Percentiles rank a stretch among this genome's conserved stretches.
phyloP scores from a whole-genome alignment of 2,888 invertebrate genomes.

The Galerucella calmariensis region DNA sequence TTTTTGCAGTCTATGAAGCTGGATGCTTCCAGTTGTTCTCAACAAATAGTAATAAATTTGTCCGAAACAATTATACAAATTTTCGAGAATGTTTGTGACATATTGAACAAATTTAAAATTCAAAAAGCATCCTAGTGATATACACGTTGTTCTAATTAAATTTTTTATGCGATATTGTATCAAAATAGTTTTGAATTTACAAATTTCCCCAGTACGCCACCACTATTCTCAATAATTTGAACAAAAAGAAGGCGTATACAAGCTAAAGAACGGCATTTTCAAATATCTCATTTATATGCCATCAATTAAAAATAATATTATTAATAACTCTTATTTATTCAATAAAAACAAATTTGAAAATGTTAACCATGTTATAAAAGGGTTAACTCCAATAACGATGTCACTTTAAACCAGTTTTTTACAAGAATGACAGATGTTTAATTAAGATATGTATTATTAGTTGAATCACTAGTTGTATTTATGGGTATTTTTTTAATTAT shows the following conservation, averaged over 20 bases:
- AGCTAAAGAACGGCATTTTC: constrained; percentile 18
- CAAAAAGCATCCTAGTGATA: not conserved
- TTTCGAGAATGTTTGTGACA: constrained; percentile 10
- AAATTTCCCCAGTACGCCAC: constrained; percentile 7
- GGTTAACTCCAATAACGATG: not conserved
- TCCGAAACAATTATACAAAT: constrained; percentile 19
- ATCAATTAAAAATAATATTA: not conserved
- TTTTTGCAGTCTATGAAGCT: constrained; percentile 61
- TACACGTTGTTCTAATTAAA: no score
- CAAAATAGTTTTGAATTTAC: constrained; percentile 6
- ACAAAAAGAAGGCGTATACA: constrained; percentile 13
- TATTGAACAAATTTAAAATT: constrained; percentile 18
- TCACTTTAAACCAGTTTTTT: not conserved
- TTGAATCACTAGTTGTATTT: not conserved
- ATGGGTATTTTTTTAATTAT: not conserved
- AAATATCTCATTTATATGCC: constrained; percentile 5
- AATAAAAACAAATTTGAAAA: constrained; percentile 18
- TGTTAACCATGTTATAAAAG: constrained; percentile 23
- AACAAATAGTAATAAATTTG: constrained; percentile 45
- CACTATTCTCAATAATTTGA: constrained; percentile 15
- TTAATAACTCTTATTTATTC: not conserved
- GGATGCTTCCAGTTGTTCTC: constrained; percentile 55
- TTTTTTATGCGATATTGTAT: not conserved
- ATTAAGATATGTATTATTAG: no score
- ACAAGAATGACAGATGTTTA: constrained; percentile 3